Evolutionary conservation across 23 tunicate genomes (phyloP).

Genomic region (Phallusia fumigata): DNA sequence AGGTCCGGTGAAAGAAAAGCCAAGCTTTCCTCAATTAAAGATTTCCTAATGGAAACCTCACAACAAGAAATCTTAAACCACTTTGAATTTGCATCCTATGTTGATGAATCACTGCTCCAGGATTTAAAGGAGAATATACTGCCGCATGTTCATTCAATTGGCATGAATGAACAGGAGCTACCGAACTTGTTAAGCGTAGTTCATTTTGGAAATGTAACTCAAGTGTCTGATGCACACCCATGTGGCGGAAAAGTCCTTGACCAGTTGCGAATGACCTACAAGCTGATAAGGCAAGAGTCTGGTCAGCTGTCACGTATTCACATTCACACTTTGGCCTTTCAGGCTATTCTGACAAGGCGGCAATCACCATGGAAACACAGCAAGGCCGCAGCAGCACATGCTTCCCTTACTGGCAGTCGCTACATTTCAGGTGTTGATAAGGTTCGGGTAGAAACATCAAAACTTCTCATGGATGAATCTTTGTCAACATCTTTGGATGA

Average conservation of each 20-base stretch:
- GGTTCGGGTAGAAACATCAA: constrained; percentile 53
- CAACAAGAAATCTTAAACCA: constrained; percentile 42
- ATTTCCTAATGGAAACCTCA: constrained; percentile 43
- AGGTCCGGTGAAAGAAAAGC: constrained; percentile 39
- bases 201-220: constrained; percentile 57
- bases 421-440: constrained; percentile 67
- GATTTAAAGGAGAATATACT: constrained; percentile 56
- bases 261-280: constrained; percentile 69
- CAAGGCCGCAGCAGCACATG: constrained; percentile 89
- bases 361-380: constrained; percentile 78
- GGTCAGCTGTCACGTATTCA: constrained; percentile 63
- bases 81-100: constrained; percentile 95
- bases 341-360: constrained; percentile 79
- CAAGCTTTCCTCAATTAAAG: constrained; percentile 24
- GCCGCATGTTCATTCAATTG: constrained; percentile 79
- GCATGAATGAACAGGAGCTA: constrained; percentile 97
- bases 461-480: constrained; percentile 66
- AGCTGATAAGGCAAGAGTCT: constrained; percentile 19
- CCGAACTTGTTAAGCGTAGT: constrained; percentile 81
- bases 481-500: constrained; percentile 57
- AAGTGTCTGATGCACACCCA: constrained; percentile 53
- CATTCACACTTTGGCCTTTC: constrained; percentile 95
- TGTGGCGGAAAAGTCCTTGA: constrained; percentile 82
- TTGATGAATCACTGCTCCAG: constrained; percentile 56
- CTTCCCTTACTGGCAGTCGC: constrained; percentile 84